These are phyloP conservation scores for Ischnura elegans DNA, from an alignment of 2,888 invertebrate genomes.

Conservation along the genomic window DNA sequence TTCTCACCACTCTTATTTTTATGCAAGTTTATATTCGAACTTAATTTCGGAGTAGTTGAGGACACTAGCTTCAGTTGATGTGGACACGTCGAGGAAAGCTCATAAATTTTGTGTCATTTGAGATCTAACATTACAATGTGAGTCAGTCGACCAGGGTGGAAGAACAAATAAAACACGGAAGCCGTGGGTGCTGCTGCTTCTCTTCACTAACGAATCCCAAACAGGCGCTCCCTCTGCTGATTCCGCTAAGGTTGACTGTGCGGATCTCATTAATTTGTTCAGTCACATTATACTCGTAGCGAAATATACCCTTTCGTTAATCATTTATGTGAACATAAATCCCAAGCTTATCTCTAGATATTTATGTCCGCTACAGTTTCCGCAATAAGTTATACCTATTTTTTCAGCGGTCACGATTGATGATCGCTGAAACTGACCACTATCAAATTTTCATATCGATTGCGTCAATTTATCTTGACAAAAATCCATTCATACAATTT, in stretches of 20 bases:
- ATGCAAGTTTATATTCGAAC: neutral
- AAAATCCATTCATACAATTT: neutral
- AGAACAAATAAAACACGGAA: conserved; percentile 46
- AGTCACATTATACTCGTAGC: no score
- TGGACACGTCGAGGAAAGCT: neutral
- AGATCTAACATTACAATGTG: conserved; percentile 57
- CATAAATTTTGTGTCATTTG: neutral
- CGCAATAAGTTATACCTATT: neutral
- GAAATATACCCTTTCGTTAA: neutral
- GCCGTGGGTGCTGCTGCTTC: conserved; percentile 40
- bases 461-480: no score
- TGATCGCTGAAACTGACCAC: neutral
- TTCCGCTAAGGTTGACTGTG: neutral
- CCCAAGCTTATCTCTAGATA: neutral
- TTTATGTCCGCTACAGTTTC: neutral
- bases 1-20: no score
- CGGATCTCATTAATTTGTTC: neutral
- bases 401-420: neutral
- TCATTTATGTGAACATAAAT: neutral
- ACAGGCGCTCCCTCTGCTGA: conserved; percentile 5
- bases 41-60: neutral
- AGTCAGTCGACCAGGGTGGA: neutral
- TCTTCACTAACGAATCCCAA: conserved; percentile 30
- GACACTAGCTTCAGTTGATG: neutral
- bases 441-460: no score